Evolutionary conservation across 1,140 invertebrate species (phyloP).

Genomic region (Drosophila truncata): DNA sequence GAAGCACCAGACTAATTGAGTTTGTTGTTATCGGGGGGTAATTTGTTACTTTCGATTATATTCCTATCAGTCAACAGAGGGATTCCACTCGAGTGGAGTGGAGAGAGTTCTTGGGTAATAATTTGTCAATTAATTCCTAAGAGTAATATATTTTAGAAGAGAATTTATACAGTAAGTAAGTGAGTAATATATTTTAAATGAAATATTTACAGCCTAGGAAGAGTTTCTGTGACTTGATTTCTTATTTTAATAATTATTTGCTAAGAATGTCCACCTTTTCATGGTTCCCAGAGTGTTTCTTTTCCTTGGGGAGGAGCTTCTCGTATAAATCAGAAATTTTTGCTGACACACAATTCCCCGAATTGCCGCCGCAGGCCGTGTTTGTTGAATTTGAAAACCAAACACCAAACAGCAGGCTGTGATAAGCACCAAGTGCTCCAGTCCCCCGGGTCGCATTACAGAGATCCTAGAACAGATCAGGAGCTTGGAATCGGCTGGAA

Average conservation of each 20-base stretch:
- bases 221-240: neutral
- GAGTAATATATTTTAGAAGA: neutral
- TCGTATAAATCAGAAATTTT: constrained; percentile 3
- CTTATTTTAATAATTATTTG: neutral
- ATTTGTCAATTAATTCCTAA: constrained; percentile 1
- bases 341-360: constrained; percentile 36
- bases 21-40: constrained; percentile 31
- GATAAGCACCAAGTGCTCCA: constrained; percentile 14
- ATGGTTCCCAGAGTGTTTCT: constrained; percentile 2
- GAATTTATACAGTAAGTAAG: no score
- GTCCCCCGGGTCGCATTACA: constrained; percentile 11
- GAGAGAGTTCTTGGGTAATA: neutral
- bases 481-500: neutral
- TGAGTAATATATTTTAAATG: neutral
- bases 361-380: neutral
- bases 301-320: neutral
- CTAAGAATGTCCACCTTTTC: neutral
- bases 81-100: neutral
- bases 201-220: no score
- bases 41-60: constrained; percentile 42
- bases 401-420: constrained; percentile 21
- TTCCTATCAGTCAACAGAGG: neutral
- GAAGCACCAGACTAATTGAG: constrained; percentile 31
- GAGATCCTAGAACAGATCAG: constrained; percentile 14
- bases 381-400: constrained; percentile 10